phyloP scores from a whole-genome alignment of 2,113 vertebrate genomes.

The Lipophrys pholis region DNA sequence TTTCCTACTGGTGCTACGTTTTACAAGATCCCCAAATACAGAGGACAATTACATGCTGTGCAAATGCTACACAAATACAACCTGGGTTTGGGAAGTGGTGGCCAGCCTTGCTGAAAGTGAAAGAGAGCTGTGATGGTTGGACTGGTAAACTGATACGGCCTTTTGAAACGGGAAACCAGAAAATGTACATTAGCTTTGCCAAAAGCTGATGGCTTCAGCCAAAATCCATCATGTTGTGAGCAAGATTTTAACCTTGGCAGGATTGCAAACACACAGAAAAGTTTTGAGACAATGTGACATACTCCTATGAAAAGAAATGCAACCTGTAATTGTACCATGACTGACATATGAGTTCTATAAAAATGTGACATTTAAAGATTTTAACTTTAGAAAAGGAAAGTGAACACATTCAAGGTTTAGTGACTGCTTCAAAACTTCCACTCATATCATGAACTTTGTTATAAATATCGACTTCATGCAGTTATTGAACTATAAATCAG shows the following conservation, averaged over 20 bases:
- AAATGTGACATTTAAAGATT: constrained; percentile 1
- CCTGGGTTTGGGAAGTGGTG: constrained; percentile 34
- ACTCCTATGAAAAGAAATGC: neutral
- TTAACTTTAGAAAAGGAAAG: neutral
- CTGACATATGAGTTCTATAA: neutral
- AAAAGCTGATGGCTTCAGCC: neutral
- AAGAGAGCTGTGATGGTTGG: constrained; percentile 15
- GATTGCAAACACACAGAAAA: neutral
- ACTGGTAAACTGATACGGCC: constrained; percentile 1
- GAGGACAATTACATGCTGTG: constrained; percentile 75
- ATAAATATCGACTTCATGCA: no score
- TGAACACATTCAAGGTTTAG: neutral
- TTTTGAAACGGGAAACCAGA: constrained; percentile 18
- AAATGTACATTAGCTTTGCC: neutral
- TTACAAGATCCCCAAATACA: constrained; percentile 73
- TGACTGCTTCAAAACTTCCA: neutral
- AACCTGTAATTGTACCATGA: neutral
- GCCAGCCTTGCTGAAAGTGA: constrained; percentile 21
- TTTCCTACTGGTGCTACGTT: constrained; percentile 65
- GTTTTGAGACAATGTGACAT: constrained; percentile 5
- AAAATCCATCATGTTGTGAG: neutral
- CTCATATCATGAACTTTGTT: neutral
- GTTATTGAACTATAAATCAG: no score
- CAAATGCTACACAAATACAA: constrained; percentile 75
- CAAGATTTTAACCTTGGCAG: neutral